Conservation (phyloP, 2,113 vertebrate genomes). For the Brevimyrus niger region DNA sequence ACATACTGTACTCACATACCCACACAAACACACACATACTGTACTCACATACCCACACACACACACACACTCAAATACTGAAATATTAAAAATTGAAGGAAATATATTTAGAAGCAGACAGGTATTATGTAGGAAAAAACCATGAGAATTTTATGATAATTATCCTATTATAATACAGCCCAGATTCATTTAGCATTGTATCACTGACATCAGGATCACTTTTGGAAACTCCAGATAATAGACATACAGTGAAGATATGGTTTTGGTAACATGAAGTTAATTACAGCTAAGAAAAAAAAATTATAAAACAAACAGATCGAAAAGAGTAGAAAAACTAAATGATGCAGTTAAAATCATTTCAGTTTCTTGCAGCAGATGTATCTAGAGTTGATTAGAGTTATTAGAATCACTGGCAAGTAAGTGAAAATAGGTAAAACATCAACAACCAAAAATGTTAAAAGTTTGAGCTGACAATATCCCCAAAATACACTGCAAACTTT, state of each 20-base stretch:
- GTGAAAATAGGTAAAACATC: not conserved
- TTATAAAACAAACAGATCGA: not conserved
- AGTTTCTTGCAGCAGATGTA: not conserved
- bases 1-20: slow-evolving; percentile 1
- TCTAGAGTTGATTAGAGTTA: not conserved
- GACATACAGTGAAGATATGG: not conserved
- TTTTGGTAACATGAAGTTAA: not conserved
- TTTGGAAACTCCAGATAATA: not conserved
- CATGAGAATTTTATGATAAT: not conserved
- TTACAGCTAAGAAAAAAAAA: not conserved
- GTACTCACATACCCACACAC: slow-evolving; percentile 20
- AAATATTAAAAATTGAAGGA: not conserved
- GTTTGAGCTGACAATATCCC: slow-evolving; percentile 47
- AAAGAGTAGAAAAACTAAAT: not conserved
- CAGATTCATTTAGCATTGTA: not conserved
- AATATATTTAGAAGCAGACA: not conserved
- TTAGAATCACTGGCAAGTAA: not conserved
- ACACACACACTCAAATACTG: not conserved
- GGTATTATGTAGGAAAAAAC: not conserved
- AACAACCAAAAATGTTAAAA: slow-evolving; percentile 15
- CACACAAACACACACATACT: not conserved
- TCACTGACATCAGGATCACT: not conserved
- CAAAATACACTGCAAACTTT: not conserved
- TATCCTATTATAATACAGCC: not conserved
- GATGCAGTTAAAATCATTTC: not conserved